Evolutionary conservation across 2,888 invertebrate species (phyloP), one percentile per base, ranked within the genome.

Genomic region (Clanis bilineata): DNA sequence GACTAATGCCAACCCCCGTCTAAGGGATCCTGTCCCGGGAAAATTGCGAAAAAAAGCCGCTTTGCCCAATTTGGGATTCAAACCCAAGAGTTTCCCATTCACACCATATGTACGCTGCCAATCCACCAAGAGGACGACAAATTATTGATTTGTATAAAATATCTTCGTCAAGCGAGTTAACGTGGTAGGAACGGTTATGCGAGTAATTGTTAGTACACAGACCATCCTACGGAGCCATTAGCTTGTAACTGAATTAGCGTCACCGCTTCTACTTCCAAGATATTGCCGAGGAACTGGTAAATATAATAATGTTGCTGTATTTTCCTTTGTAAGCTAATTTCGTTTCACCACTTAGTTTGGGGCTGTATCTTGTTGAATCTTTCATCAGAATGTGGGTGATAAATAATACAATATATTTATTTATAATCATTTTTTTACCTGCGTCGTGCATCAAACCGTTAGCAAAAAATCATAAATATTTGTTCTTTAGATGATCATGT

Each of bases 241-340:
- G 65, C 64, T 64, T 60, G 66, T 82, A 85, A 85, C 70, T 71
- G 72, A 80, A 79, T 85, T 83, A 83, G 70, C 70, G 66, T 66
- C 62, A 61, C 60, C 63, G 69, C 69, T 68, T 72, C 74, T 73
- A 51, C 10, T 58, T 51, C 25, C 9, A 51, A 51, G 51, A 32
- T 32, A 51, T 15, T 15, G 22, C 5, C 22, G 7, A 44, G 44
- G 2, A 47, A 51, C 32, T 47, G 45, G 23, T 15, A 15, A 28
- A 22, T 45, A 22, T 45, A 23, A 28, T 28, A 15, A 47, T 28
- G 47, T 9, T 10, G 9, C 25, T 25, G 28, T 18, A 18, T 32
- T 32, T 32, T 51, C 28, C 32, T 51, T 51, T 32, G 9, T 12
- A 23, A 41, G 28, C 9, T 51, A 51, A 51, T 51, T 32, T 45